Percentiles rank a stretch among this genome's conserved stretches.
phyloP scores from a whole-genome alignment of 2,113 vertebrate genomes.

The Fukomys damarensis region DNA sequence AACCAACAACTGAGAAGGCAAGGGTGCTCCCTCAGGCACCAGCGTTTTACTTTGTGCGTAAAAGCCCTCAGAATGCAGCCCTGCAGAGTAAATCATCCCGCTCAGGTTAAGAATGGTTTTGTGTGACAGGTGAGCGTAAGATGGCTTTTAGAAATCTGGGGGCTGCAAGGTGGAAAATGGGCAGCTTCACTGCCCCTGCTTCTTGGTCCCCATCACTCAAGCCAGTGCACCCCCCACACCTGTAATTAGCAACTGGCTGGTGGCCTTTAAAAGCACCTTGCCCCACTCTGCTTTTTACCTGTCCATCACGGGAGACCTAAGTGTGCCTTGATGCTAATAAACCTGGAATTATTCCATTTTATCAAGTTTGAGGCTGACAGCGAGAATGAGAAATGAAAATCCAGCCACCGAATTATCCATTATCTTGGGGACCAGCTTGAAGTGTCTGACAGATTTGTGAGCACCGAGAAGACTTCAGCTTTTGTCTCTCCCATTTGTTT shows the following conservation, averaged over 20 bases:
- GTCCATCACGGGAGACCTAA: background rate
- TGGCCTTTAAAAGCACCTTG: background rate
- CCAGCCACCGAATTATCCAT: background rate
- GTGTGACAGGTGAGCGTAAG: background rate
- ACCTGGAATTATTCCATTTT: slow-evolving; percentile 73
- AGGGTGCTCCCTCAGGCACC: background rate
- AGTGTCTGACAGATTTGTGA: background rate
- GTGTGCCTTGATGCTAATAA: background rate
- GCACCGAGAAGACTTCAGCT: background rate
- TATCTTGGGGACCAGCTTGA: slow-evolving; percentile 17
- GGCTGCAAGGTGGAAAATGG: background rate
- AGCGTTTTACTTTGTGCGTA: background rate
- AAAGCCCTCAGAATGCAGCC: background rate
- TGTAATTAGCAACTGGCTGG: slow-evolving; percentile 35
- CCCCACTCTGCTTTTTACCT: background rate
- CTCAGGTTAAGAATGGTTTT: background rate
- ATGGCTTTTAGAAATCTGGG: background rate
- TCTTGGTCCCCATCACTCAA: background rate
- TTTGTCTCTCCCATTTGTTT: background rate
- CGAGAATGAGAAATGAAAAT: background rate
- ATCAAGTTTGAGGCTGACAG: slow-evolving; percentile 42
- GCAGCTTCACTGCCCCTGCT: background rate
- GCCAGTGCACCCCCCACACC: background rate
- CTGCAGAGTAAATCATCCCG: slow-evolving; percentile 28
- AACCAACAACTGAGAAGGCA: background rate